phyloP scores from a whole-genome alignment of 2,113 vertebrate genomes.

The Irena cyanogastra region DNA sequence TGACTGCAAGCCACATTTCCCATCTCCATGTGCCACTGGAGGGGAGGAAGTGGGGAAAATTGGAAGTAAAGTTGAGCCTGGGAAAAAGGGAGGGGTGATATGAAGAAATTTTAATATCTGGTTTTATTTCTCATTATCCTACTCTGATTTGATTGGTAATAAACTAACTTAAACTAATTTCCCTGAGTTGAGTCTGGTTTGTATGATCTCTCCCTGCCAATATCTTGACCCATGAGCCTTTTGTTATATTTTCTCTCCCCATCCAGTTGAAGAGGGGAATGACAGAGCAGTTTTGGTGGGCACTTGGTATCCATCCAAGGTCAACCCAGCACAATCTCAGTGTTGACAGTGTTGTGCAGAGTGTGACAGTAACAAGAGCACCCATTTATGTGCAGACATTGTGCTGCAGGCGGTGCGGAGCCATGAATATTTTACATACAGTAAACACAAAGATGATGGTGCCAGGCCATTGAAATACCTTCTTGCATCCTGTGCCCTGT shows the following conservation, averaged over 20 bases:
- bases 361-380: not conserved
- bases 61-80: not conserved
- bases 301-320: not conserved
- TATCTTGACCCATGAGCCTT: not conserved
- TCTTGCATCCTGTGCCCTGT: not conserved
- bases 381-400: not conserved
- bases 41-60: not conserved
- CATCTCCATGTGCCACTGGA: not conserved
- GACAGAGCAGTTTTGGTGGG: not conserved
- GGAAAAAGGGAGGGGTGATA: not conserved
- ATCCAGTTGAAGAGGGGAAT: not conserved
- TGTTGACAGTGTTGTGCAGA: not conserved
- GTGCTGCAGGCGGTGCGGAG: not conserved
- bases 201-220: not conserved
- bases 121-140: not conserved
- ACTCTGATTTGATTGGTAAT: not conserved
- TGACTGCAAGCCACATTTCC: not conserved
- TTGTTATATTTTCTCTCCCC: not conserved
- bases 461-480: not conserved
- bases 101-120: not conserved
- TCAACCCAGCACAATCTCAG: not conserved
- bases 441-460: not conserved
- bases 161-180: not conserved
- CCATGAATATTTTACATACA: not conserved
- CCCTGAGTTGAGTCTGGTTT: not conserved